Base-by-base conservation (phyloP, 2,888 invertebrate species). In the Nomada ruficornis region DNA sequence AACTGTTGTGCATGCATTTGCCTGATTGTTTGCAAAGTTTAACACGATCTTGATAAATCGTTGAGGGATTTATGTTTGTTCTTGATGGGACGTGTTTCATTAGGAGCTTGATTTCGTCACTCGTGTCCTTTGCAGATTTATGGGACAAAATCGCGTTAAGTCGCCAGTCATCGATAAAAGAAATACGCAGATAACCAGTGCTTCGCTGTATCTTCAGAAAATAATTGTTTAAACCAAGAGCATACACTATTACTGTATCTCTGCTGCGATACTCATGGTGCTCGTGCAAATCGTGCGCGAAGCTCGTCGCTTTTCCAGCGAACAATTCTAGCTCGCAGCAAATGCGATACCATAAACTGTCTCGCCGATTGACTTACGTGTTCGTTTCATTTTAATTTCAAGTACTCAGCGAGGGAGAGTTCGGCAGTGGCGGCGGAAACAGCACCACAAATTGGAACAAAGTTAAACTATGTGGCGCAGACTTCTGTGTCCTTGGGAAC, bases 351-450 rank as follows among this genome's bases (percentile, higher is more conserved):
- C 36, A 36, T 7, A 7, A 7, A 7, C 7, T 36, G 36, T 7
- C 36, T 36, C 36, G 36, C 36, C 36, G 7, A 36, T 36, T 36
- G 36, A 36, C 36, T 36, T 36, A 36, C 11, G 10, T n/a, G 9
- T 13, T 23, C 15, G 52, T 23, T 36, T 67, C 55, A 44, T 42
- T 71, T 72, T 26, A 29, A 59, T 72, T 70, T 60, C 20, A 95
- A 96, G 97, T 97, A 36, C 95, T 98, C 88, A 97, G 97, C 76
- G 97, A 96, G 88, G 97, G 97, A 82, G 96, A 96, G 70, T 97
- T 97, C 93, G 96, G 95, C 75, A 94, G 95, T 29, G 90, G 91
- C 2, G 67, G 92, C 87, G 90, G 92, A 18, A 91, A 95, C 89
- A 93, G 93, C 65, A 93, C 94, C 77, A 93, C 91, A 72, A 90